Percentiles rank a stretch among this genome's conserved stretches.
These are phyloP conservation scores for Sigmodon hispidus DNA, from an alignment of 2,113 vertebrate species.

Conservation along the genomic window DNA sequence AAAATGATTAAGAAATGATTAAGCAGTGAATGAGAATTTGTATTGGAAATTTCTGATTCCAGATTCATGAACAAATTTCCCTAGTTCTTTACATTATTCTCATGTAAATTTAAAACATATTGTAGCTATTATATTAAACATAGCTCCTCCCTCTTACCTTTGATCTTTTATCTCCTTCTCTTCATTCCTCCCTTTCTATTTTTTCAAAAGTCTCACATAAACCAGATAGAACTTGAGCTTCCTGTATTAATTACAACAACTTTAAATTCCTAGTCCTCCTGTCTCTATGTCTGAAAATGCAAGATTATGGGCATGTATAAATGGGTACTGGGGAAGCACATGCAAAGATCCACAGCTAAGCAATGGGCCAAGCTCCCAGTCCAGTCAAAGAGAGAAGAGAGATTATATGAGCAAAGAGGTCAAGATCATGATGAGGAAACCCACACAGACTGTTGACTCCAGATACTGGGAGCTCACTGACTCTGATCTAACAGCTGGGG, in stretches of 20 bases:
- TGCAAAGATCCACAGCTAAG: no score
- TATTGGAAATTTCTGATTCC: conserved; percentile 3
- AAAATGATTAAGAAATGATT: background rate
- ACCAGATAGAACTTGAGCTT: background rate
- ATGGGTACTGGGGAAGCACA: no score
- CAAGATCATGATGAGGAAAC: no score
- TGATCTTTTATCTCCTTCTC: background rate
- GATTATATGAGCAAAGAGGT: no score
- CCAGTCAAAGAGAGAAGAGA: no score
- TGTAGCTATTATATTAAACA: background rate
- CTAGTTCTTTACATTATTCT: background rate
- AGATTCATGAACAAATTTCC: background rate
- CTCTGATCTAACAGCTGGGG: no score
- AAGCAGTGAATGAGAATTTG: background rate
- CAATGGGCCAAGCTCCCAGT: no score
- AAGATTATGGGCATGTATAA: background rate
- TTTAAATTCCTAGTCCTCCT: no score
- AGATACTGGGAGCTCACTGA: no score
- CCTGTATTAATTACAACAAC: background rate
- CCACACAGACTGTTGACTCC: no score
- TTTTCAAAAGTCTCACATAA: background rate
- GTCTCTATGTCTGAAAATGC: background rate
- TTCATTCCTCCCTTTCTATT: background rate
- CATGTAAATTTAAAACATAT: background rate
- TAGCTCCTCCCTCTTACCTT: background rate